These are phyloP conservation scores for Prorops nasuta DNA, from an alignment of 1,140 invertebrate species.

Conservation along the genomic window DNA sequence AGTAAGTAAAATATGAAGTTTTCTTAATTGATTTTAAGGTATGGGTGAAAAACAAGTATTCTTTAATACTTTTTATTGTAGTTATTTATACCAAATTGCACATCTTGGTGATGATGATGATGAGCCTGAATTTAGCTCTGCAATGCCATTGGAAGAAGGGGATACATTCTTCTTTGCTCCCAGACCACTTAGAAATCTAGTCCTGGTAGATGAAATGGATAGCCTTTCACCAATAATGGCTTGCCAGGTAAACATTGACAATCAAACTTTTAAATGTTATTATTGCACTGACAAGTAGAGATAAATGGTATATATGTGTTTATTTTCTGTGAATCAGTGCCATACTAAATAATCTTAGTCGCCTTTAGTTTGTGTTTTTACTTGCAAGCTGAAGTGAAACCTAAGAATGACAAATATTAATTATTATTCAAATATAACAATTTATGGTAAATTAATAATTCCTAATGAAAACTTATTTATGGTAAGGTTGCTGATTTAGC, in stretches of 20 bases:
- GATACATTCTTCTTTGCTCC: conserved; percentile 99
- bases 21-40: background rate
- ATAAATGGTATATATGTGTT: conserved; percentile 15
- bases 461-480: conserved; percentile 6
- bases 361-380: conserved; percentile 45
- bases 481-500: conserved; percentile 75
- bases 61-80: conserved; percentile 52
- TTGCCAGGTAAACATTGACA: conserved; percentile 67
- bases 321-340: conserved; percentile 39
- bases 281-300: conserved; percentile 40
- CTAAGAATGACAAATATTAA: conserved; percentile 33
- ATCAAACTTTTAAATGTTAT: background rate
- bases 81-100: conserved; percentile 98
- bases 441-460: background rate
- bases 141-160: conserved; percentile 96
- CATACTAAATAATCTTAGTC: conserved; percentile 45
- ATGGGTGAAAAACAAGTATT: background rate
- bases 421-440: conserved; percentile 3
- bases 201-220: conserved; percentile 97
- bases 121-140: conserved; percentile 98
- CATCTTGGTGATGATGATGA: conserved; percentile 99
- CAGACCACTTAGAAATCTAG: conserved; percentile 89
- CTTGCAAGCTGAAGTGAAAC: conserved; percentile 48
- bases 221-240: conserved; percentile 92
- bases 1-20: conserved; percentile 71